phyloP scores from a whole-genome alignment of 2,888 invertebrate species.

The Junonia oenone region DNA sequence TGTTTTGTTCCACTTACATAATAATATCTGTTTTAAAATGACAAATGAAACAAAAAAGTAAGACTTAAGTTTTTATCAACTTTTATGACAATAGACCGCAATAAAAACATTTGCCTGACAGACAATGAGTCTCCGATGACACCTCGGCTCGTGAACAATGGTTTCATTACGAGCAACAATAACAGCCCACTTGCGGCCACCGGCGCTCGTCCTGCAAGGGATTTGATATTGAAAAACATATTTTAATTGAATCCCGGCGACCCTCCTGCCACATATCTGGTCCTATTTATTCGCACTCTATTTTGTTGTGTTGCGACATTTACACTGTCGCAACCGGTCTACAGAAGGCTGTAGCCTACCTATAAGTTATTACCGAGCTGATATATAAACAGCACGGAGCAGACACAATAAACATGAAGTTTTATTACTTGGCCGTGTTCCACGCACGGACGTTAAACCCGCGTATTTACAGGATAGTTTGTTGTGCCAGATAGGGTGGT shows the following conservation, averaged over 20 bases:
- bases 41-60: neutral
- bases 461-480: constrained; percentile 62
- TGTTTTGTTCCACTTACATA: neutral
- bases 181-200: constrained; percentile 46
- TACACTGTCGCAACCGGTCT: constrained; percentile 40
- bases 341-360: constrained; percentile 40
- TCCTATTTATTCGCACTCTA: constrained; percentile 31
- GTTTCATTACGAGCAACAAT: constrained; percentile 66
- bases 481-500: constrained; percentile 42
- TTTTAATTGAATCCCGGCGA: constrained; percentile 42
- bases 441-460: constrained; percentile 70
- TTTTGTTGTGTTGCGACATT: constrained; percentile 32
- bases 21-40: neutral
- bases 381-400: constrained; percentile 58
- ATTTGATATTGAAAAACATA: constrained; percentile 44
- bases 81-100: constrained; percentile 44
- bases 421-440: constrained; percentile 78
- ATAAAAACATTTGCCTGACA: constrained; percentile 53
- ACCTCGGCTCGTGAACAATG: constrained; percentile 59
- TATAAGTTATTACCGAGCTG: constrained; percentile 36
- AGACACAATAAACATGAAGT: constrained; percentile 73
- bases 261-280: constrained; percentile 29
- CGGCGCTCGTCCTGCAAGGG: constrained; percentile 29
- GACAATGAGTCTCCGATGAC: constrained; percentile 62
- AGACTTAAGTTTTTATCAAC: constrained; percentile 14